A percentile compares a stretch with the other conserved stretches of the same genome.
phyloP scores from a whole-genome alignment of 1,140 invertebrate species.

The Cotesia glomerata region DNA sequence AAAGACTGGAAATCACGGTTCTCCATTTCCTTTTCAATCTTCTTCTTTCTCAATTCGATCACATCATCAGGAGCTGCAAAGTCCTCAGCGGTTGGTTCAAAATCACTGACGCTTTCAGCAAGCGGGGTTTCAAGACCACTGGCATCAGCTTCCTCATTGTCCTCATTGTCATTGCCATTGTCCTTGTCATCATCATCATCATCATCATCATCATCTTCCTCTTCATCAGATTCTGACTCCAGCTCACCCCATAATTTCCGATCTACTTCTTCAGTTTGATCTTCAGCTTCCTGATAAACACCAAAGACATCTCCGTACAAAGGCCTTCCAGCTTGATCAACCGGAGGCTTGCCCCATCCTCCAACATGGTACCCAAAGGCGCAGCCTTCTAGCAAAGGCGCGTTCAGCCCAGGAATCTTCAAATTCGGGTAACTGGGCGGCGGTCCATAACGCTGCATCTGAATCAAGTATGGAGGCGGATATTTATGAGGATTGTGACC shows the following conservation, averaged over 20 bases:
- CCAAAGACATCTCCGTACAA: slow-evolving; percentile 99
- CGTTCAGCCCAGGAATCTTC: slow-evolving; percentile 93
- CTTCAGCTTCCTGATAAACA: slow-evolving; percentile 66
- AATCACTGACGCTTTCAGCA: slow-evolving; percentile 90
- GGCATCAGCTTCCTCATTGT: slow-evolving; percentile 67
- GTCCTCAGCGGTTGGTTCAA: slow-evolving; percentile 92
- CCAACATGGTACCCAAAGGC: slow-evolving; percentile 99
- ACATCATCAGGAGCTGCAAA: slow-evolving; percentile 94
- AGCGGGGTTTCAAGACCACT: slow-evolving; percentile 79
- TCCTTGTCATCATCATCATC: slow-evolving; percentile 78
- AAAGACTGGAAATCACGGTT: slow-evolving; percentile 88
- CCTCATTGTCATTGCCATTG: slow-evolving; percentile 73
- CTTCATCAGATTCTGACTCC: slow-evolving; percentile 91
- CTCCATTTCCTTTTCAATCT: slow-evolving; percentile 97
- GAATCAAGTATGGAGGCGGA: slow-evolving; percentile 99
- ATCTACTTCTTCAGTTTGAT: slow-evolving; percentile 87
- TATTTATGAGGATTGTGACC: slow-evolving; percentile 87
- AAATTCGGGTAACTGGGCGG: slow-evolving; percentile 99
- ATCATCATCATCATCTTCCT: slow-evolving; percentile 83
- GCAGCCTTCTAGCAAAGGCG: slow-evolving; percentile 94
- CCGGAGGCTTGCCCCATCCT: slow-evolving; percentile 99
- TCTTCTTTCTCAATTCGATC: slow-evolving; percentile 96
- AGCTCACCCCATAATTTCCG: slow-evolving; percentile 95
- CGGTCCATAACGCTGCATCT: slow-evolving; percentile 99
- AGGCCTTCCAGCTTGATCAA: slow-evolving; percentile 98